Conservation (phyloP, 2,888 invertebrate species). For the Drosophila cracens region DNA sequence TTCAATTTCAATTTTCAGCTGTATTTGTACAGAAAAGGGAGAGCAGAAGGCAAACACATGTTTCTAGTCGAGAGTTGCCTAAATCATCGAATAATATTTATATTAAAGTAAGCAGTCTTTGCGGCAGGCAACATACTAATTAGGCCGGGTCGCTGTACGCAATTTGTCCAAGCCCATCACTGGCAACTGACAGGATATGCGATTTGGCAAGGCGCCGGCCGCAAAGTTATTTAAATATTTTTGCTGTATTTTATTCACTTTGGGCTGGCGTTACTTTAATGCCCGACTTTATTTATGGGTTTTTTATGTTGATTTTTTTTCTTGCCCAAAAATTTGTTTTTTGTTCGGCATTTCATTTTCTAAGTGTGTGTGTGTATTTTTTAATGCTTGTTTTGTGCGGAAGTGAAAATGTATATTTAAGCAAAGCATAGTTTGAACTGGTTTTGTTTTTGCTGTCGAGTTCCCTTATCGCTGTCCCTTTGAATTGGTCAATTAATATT, state of each 20-base stretch:
- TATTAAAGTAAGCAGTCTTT: background rate
- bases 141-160: constrained; percentile 44
- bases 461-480: constrained; percentile 49
- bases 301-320: constrained; percentile 14
- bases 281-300: constrained; percentile 43
- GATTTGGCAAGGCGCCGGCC: constrained; percentile 15
- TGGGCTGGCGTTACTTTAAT: constrained; percentile 30
- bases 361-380: constrained; percentile 1
- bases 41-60: background rate
- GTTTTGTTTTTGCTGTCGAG: constrained; percentile 39
- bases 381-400: constrained; percentile 2
- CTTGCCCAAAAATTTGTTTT: constrained; percentile 11
- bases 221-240: constrained; percentile 55
- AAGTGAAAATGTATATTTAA: constrained; percentile 44
- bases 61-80: background rate
- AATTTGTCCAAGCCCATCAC: constrained; percentile 42
- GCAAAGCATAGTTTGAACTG: constrained; percentile 36
- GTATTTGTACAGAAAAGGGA: constrained; percentile 8
- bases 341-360: background rate
- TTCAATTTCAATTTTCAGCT: constrained; percentile 37
- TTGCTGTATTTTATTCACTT: constrained; percentile 25
- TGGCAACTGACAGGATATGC: constrained; percentile 11
- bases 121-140: constrained; percentile 40
- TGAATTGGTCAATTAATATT: constrained; percentile 79
- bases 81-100: background rate